phyloP scores from a whole-genome alignment of 23 tunicate species.

The Trididemnum nubilum region DNA sequence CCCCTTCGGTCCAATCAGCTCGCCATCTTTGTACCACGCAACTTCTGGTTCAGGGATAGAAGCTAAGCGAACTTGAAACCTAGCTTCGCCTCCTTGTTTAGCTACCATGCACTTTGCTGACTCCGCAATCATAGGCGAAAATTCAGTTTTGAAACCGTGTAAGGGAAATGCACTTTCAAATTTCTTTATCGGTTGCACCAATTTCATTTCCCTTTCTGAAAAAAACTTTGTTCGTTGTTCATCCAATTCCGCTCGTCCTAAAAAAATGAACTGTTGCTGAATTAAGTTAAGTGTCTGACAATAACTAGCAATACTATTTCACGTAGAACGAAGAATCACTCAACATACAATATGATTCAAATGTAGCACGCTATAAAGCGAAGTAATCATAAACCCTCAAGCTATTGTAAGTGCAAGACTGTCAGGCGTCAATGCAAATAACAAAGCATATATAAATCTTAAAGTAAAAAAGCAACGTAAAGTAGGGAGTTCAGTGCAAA shows the following conservation, averaged over 20 bases:
- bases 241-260: conserved; percentile 64
- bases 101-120: conserved; percentile 37
- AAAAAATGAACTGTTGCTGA: not conserved
- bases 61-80: conserved; percentile 75
- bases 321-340: not conserved
- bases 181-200: conserved; percentile 32
- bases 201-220: conserved; percentile 70
- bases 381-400: too few species aligned
- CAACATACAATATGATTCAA: too few species aligned
- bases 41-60: conserved; percentile 88
- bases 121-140: conserved; percentile 88
- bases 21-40: conserved; percentile 96
- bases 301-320: not conserved
- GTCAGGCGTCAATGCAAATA: too few species aligned
- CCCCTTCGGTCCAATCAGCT: conserved; percentile 53
- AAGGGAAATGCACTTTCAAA: conserved; percentile 79
- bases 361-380: too few species aligned
- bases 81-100: conserved; percentile 60
- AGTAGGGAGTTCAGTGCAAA: too few species aligned
- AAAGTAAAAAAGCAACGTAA: too few species aligned
- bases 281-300: not conserved
- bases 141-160: conserved; percentile 62
- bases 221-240: conserved; percentile 59
- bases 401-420: too few species aligned
- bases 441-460: too few species aligned